Base-by-base conservation (phyloP, 2,888 invertebrate species). In the Celastrina argiolus region DNA sequence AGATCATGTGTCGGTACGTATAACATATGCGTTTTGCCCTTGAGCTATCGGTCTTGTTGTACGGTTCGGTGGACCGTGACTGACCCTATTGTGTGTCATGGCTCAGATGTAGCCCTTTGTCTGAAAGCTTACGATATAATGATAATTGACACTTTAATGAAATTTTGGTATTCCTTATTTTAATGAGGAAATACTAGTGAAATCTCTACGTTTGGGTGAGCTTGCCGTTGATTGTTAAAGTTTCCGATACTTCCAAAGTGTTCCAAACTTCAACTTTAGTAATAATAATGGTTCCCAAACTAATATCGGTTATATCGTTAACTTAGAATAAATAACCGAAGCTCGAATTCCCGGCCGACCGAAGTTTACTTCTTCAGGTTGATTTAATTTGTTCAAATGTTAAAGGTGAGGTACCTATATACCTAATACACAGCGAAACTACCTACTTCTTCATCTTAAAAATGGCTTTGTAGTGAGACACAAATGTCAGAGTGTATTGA, bases 31-130 rank as follows among this genome's bases (percentile, higher is more conserved):
- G 18, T 34, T 18, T 10, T 58, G 65, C 65, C 65, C 65, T 66
- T 59, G 65, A 59, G 65, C 41, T 28, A 41, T 61, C 61, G 28
- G 34, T 51, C 66, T 63, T 66, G 66, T 70, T 68, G 22, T 36
- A 22, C 66, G 68, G 45, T 39, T 41, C 67, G 66, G 56, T 68
- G 67, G 68, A 65, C 69, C 69, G 68, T 63, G 66, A 45, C 45
- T 63, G 67, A 51, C 63, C 66, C 45, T 64, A 22, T 66, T 63
- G 66, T 68, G 66, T 66, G 65, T 64, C 64, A 67, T 56, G 66
- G 65, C 63, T 63, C 66, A 45, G 63, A 61, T 63, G 66, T 12
- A 45, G 34, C 8, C 56, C 42, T 56, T 58, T 67, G 66, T 67
- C 28, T 56, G 22, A 61, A 61, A 61, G 39, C 39, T 59, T 22